Conservation (phyloP, 2,113 vertebrate genomes). For the Astur gentilis region DNA sequence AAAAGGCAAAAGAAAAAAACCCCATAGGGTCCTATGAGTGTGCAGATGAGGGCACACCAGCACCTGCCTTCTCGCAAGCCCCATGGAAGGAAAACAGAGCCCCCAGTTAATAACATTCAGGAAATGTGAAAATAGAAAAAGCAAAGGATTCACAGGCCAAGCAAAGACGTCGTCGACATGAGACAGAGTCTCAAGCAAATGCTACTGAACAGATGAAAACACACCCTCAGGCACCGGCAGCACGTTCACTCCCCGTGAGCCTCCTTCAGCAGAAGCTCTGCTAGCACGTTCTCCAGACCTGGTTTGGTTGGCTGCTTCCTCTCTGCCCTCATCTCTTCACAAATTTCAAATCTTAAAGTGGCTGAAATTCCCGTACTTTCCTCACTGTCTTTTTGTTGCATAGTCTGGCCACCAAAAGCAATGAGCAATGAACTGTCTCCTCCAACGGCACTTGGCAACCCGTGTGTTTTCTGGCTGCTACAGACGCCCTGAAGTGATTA, state of each 20-base stretch:
- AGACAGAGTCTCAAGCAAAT: constrained; percentile 35
- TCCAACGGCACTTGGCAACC: neutral
- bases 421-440: neutral
- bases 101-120: constrained; percentile 12
- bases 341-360: neutral
- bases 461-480: neutral
- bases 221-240: neutral
- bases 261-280: neutral
- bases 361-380: neutral
- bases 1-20: neutral
- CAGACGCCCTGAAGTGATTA: neutral
- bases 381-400: neutral
- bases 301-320: neutral
- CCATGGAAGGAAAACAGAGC: constrained; percentile 12
- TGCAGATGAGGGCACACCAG: neutral
- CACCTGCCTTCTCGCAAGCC: neutral
- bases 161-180: neutral
- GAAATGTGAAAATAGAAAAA: constrained; percentile 30
- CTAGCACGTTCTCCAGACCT: neutral
- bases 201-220: constrained; percentile 40
- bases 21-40: neutral
- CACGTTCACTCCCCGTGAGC: neutral
- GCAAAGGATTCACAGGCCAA: neutral
- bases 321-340: neutral
- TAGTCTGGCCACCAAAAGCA: neutral